Evolutionary conservation across 2,113 vertebrate species (phyloP).

Genomic region (Rhineura floridana): DNA sequence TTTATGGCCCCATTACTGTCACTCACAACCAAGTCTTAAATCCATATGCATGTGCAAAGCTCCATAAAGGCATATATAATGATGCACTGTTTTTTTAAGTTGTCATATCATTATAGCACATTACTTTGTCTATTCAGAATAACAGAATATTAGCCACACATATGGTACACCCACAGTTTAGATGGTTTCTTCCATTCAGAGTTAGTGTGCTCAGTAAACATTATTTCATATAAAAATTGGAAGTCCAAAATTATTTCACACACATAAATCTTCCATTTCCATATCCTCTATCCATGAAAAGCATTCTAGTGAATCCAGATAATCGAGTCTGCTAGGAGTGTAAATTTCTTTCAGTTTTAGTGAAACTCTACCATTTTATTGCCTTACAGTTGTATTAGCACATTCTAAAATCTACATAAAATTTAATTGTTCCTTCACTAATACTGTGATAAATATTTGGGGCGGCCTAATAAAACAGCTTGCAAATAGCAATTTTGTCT

Average conservation of each 20-base stretch:
- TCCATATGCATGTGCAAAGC: not conserved
- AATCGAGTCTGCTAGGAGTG: conserved; percentile 19
- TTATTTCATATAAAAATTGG: conserved; percentile 9
- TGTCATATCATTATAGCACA: not conserved
- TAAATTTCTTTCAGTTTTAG: conserved; percentile 38
- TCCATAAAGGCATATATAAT: conserved; percentile 9
- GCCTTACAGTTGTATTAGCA: conserved; percentile 32
- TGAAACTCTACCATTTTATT: conserved; percentile 49
- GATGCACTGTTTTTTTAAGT: not conserved
- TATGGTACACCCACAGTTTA: not conserved
- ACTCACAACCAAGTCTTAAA: not conserved
- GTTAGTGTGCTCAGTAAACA: conserved; percentile 24
- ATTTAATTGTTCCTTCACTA: conserved; percentile 62
- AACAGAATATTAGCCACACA: not conserved
- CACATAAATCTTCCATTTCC: conserved; percentile 30
- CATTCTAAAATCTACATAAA: conserved; percentile 61
- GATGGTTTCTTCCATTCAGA: not conserved
- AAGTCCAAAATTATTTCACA: not conserved
- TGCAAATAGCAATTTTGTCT: conserved; percentile 69
- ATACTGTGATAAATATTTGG: conserved; percentile 69
- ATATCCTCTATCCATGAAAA: conserved; percentile 11
- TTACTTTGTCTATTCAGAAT: not conserved
- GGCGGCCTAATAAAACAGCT: conserved; percentile 62
- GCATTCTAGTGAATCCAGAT: conserved; percentile 21
- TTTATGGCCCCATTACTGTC: not conserved